These are phyloP conservation scores for Adelognathus sp. DNA, from an alignment of 2,888 invertebrate genomes.

Conservation along the genomic window DNA sequence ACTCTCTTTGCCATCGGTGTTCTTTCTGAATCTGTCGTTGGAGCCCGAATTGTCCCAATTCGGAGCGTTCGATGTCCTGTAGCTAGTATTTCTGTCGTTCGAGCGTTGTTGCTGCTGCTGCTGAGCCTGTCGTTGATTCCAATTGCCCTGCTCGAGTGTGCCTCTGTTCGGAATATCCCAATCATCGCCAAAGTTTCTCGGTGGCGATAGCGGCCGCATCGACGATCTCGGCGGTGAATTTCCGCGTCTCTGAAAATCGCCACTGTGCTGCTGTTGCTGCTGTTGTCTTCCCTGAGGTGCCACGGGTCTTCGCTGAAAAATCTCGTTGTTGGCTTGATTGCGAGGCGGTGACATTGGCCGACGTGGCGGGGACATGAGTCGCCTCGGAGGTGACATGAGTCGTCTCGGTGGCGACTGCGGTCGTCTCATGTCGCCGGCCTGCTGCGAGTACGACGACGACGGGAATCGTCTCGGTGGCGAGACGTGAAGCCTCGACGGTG, in stretches of 20 bases:
- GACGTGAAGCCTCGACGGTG: conserved; percentile 57
- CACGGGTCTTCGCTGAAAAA: conserved; percentile 48
- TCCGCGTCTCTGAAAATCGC: conserved; percentile 51
- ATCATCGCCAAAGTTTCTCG: conserved; percentile 70
- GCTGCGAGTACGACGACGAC: conserved; percentile 19
- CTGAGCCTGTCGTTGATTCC: conserved; percentile 49
- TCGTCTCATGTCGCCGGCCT: conserved; percentile 13
- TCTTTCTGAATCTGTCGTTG: conserved; percentile 64
- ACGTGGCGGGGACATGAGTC: conserved; percentile 35
- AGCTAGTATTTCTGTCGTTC: conserved; percentile 36
- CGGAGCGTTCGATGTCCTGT: conserved; percentile 45
- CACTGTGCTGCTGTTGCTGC: conserved; percentile 38
- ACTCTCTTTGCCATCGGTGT: conserved; percentile 51
- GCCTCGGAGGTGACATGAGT: conserved; percentile 44
- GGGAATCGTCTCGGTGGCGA: conserved; percentile 42
- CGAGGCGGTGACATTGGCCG: conserved; percentile 40
- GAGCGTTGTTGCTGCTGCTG: conserved; percentile 47
- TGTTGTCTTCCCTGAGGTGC: conserved; percentile 35
- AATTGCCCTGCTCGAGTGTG: conserved; percentile 68
- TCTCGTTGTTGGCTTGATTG: conserved; percentile 38
- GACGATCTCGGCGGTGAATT: conserved; percentile 47
- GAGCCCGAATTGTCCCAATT: conserved; percentile 61
- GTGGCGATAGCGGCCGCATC: conserved; percentile 57
- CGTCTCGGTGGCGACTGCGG: conserved; percentile 35
- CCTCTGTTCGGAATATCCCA: conserved; percentile 78